A percentile compares a stretch with the other conserved stretches of the same genome.
Evolutionary conservation across 2,113 vertebrate species (phyloP).

Genomic region (Eclectus roratus): DNA sequence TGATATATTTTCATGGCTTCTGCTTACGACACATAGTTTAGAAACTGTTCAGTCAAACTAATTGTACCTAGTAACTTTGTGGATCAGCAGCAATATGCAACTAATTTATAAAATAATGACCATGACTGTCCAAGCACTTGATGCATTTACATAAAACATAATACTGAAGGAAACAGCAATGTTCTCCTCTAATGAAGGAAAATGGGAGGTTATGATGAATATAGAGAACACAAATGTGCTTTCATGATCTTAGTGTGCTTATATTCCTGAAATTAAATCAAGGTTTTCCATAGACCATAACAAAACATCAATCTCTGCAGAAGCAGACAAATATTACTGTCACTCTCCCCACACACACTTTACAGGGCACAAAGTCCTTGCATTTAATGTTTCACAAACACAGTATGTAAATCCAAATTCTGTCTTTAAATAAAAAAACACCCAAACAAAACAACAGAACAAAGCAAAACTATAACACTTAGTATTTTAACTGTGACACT

Average conservation of each 20-base stretch:
- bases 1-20: neutral
- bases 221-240: neutral
- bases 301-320: neutral
- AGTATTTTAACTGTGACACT: neutral
- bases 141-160: neutral
- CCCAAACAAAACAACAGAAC: no score
- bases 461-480: neutral
- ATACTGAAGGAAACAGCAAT: neutral
- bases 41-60: neutral
- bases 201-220: neutral
- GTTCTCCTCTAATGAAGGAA: neutral
- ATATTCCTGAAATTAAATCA: neutral
- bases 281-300: neutral
- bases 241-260: neutral
- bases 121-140: neutral
- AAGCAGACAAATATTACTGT: neutral
- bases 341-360: neutral
- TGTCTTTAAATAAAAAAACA: neutral
- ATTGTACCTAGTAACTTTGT: neutral
- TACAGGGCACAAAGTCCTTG: neutral
- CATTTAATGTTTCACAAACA: neutral
- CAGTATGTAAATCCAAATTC: rapidly evolving
- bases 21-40: neutral
- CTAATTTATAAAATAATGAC: neutral
- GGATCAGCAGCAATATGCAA: neutral